phyloP scores from a whole-genome alignment of 2,888 invertebrate species.

The Ischnura elegans region DNA sequence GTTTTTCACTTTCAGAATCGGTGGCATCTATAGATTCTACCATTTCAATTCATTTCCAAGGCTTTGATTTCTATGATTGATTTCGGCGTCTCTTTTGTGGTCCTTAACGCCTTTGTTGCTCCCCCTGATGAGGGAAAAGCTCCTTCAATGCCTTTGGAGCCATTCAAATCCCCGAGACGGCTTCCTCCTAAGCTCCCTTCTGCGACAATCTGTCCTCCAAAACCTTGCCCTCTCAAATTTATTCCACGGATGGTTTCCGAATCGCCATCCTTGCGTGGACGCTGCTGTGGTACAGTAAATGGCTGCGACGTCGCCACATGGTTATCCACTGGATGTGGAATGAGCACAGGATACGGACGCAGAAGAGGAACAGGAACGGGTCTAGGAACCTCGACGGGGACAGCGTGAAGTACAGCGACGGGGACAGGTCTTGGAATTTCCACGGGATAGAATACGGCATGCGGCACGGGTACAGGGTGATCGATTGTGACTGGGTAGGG shows the following conservation, averaged over 20 bases:
- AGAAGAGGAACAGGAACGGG: slow-evolving; percentile 80
- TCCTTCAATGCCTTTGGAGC: neutral
- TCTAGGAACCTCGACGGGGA: slow-evolving; percentile 77
- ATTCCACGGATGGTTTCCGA: neutral
- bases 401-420: slow-evolving; percentile 45
- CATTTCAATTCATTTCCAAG: no score
- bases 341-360: slow-evolving; percentile 75
- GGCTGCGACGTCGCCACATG: slow-evolving; percentile 80
- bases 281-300: slow-evolving; percentile 80
- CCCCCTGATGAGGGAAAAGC: neutral
- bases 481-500: slow-evolving; percentile 77
- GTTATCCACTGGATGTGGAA: slow-evolving; percentile 76
- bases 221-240: neutral
- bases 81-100: neutral
- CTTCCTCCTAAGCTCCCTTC: neutral
- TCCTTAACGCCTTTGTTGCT: neutral
- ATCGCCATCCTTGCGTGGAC: slow-evolving; percentile 77
- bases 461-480: slow-evolving; percentile 75
- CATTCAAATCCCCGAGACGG: no score
- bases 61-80: neutral
- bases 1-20: no score
- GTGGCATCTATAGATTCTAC: no score
- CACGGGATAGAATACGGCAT: slow-evolving; percentile 76
- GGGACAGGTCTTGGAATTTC: slow-evolving; percentile 79
- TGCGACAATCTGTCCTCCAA: neutral